Evolutionary conservation across 2,113 vertebrate genomes (phyloP), one percentile per base, ranked within the genome.

Genomic region (Gavia stellata): DNA sequence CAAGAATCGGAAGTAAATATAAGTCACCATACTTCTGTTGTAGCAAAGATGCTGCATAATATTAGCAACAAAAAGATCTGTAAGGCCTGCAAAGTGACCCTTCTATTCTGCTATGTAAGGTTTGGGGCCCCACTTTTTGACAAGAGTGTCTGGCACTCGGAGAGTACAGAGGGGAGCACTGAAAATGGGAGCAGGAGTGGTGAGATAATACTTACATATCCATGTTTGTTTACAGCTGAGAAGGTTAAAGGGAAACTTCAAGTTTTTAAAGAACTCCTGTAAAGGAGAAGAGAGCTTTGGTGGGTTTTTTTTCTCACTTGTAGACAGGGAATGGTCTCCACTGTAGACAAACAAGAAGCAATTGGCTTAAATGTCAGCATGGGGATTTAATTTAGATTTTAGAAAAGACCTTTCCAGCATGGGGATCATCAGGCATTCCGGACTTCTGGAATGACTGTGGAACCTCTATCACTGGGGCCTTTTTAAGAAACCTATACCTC

Each of bases 361-460:
- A 17, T 47, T 71, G 38, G 16, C 38, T 89, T 81, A 56, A 89
- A 79, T 89, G 67, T 94, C 89, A 89, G 33, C 56, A 52, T 21
- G 38, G 71, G 42, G 86, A 59, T 89, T 89, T 77, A 56, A 49
- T 94, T 90, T 67, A 71, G 74, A 65, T 92, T 88, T 92, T 78
- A 49, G 49, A 55, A 44, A 81, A 63, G n/a, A 78, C 53, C 28
- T 91, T 81, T 78, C 21, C 29, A 47, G 12, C n/a, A 26, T n/a
- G 34, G 59, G 24, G 49, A 53, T 75, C 84, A 72, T 53, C n/a
- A 73, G 47, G 17, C 31, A 31, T 14, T 96, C n/a, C 3, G 10
- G 12, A 28, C 10, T 88, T 70, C 38, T 56, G 44, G 29, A 63
- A n/a, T 52, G 61, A 40, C 65, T 71, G 38, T 58, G 44, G 59